Percentiles rank a stretch among this genome's conserved stretches.
phyloP scores from a whole-genome alignment of 2,113 vertebrate species.

The Geothlypis trichas region DNA sequence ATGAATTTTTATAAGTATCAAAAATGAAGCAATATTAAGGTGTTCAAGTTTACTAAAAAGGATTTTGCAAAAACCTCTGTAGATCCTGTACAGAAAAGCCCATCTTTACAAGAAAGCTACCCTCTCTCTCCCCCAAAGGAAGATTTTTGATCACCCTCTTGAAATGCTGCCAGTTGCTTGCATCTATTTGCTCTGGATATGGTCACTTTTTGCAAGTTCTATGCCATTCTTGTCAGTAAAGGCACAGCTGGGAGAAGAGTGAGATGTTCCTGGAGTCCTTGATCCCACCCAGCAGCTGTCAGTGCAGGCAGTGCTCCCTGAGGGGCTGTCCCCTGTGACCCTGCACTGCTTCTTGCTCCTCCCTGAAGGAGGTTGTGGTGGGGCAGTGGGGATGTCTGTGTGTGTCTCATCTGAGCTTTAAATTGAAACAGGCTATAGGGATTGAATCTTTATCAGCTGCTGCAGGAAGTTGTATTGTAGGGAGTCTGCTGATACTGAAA shows the following conservation, averaged over 20 bases:
- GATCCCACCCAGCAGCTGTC: neutral
- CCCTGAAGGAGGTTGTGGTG: neutral
- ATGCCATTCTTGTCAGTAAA: neutral
- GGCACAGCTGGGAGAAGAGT: neutral
- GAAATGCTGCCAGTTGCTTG: neutral
- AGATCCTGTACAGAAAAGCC: neutral
- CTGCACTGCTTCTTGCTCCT: neutral
- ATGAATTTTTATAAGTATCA: neutral
- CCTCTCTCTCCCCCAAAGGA: neutral
- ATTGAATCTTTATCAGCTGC: neutral
- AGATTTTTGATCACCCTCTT: neutral
- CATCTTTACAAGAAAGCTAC: neutral
- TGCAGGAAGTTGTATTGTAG: neutral
- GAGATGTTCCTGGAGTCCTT: neutral
- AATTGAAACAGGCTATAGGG: neutral
- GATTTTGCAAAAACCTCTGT: neutral
- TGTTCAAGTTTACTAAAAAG: neutral
- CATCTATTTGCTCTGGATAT: neutral
- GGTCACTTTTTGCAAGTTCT: neutral
- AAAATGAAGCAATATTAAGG: neutral
- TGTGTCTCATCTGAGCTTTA: neutral
- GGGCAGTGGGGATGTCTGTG: neutral
- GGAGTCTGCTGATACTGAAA: neutral
- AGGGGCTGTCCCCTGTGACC: neutral
- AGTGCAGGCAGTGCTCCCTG: neutral